phyloP scores from a whole-genome alignment of 1,140 invertebrate species.

The Drosophila sp. region DNA sequence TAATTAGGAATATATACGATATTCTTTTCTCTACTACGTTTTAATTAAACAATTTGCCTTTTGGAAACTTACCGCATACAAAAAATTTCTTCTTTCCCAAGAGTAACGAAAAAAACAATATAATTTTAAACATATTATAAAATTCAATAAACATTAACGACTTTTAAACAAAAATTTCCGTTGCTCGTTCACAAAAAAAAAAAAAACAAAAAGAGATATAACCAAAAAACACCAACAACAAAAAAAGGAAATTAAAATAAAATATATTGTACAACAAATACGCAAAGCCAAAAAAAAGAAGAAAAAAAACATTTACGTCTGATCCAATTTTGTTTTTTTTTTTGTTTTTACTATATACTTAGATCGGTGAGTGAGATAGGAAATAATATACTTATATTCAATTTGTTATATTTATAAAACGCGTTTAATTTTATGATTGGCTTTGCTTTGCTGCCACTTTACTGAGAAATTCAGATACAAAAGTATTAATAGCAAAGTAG shows the following conservation, averaged over 20 bases:
- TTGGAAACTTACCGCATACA: background rate
- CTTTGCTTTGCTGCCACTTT: constrained; percentile 28
- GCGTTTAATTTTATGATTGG: constrained; percentile 58
- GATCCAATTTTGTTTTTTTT: constrained; percentile 30
- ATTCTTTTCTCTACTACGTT: background rate
- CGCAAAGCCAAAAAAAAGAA: constrained; percentile 23
- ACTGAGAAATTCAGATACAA: background rate
- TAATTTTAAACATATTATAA: constrained; percentile 52
- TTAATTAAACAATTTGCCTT: background rate
- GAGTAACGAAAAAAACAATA: constrained; percentile 19
- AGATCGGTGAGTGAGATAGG: constrained; percentile 1
- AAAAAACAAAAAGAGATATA: constrained; percentile 8
- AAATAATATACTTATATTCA: constrained; percentile 32
- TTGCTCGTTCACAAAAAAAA: constrained; percentile 50
- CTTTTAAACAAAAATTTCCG: constrained; percentile 69
- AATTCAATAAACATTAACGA: constrained; percentile 73
- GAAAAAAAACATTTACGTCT: constrained; percentile 24
- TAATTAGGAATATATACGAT: too few relatives aligned
- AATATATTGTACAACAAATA: constrained; percentile 45
- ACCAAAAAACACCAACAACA: constrained; percentile 13
- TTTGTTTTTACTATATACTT: constrained; percentile 25
- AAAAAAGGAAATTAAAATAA: constrained; percentile 52
- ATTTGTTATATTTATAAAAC: constrained; percentile 65
- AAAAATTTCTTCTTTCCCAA: constrained; percentile 38
- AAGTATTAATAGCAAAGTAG: constrained; percentile 64